Evolutionary conservation across 2,888 invertebrate species (phyloP), one percentile per base, ranked within the genome.

Genomic region (Napeogenes inachia): DNA sequence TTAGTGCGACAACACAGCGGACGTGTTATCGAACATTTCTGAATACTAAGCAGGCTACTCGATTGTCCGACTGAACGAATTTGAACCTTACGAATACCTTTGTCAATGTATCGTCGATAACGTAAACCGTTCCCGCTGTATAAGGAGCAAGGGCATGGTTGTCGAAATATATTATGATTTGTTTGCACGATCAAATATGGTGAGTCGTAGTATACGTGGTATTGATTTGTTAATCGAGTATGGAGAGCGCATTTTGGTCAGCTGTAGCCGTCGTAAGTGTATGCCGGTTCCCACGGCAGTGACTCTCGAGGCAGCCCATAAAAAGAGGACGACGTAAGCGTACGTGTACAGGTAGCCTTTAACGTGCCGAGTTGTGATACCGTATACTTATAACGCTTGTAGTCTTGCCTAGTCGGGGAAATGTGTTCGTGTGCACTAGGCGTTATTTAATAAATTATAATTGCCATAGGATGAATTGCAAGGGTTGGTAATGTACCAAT

Each of bases 221-320:
- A 87, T 89, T 85, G 90, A 90, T 90, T 89, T 85, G 87, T 89
- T 85, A 85, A 88, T 89, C 86, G 84, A 75, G 84, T 88, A 89
- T 84, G 87, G 85, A 87, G 86, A 87, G 82, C 90, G 89, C 88
- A 89, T 89, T 91, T 90, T 85, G 89, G 89, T 88, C 89, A 89
- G 89, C 89, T 88, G 89, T 85, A 80, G 82, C 80, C 78, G 80
- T 21, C 21, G 82, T 87, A 88, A 88, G 90, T 87, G 80, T 84
- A 87, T 86, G 90, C 87, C 78, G 84, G 88, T 91, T 91, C 90
- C 87, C 87, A 91, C 91, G 89, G 77, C 87, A 84, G 84, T 85
- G 85, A 88, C 84, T 85, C 81, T 82, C 81, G 84, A 81, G 79
- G 72, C 83, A 75, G 82, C 77, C 87, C 87, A 89, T 89, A 88